Evolutionary conservation across 2,113 vertebrate species (phyloP).

Genomic region (Orthonyx spaldingii): DNA sequence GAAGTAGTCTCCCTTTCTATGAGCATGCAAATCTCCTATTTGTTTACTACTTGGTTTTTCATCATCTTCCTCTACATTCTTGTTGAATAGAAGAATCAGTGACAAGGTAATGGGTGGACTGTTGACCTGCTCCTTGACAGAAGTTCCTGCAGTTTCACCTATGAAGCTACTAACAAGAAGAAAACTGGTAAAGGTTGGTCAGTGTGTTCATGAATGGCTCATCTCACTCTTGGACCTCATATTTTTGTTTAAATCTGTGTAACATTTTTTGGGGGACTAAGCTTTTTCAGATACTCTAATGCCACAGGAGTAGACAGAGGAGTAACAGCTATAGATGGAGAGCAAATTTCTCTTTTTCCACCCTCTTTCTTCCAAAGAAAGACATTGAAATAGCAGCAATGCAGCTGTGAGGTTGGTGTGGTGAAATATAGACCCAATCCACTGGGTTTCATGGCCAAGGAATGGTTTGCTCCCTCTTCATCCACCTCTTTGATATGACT

Average conservation of each 20-base stretch:
- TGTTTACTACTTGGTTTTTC: background rate
- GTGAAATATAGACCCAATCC: background rate
- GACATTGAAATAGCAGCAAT: background rate
- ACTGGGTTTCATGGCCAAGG: background rate
- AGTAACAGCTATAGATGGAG: background rate
- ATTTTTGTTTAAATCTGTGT: background rate
- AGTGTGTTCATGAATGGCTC: background rate
- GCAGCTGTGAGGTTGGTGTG: background rate
- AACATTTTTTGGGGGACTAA: rapidly evolving
- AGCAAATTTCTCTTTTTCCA: background rate
- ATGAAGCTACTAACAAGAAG: background rate
- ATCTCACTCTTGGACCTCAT: background rate
- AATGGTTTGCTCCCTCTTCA: background rate
- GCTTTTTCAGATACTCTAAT: background rate
- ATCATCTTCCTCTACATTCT: background rate
- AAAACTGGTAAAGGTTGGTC: background rate
- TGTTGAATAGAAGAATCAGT: background rate
- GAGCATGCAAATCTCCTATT: background rate
- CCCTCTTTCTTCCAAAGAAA: background rate
- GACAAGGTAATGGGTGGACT: rapidly evolving
- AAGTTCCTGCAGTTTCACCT: background rate
- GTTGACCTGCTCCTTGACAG: background rate
- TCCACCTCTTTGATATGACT: background rate
- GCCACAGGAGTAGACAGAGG: background rate
- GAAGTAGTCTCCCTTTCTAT: background rate